Conservation (phyloP, 2,888 invertebrate genomes). For the Nomada goodeniana region DNA sequence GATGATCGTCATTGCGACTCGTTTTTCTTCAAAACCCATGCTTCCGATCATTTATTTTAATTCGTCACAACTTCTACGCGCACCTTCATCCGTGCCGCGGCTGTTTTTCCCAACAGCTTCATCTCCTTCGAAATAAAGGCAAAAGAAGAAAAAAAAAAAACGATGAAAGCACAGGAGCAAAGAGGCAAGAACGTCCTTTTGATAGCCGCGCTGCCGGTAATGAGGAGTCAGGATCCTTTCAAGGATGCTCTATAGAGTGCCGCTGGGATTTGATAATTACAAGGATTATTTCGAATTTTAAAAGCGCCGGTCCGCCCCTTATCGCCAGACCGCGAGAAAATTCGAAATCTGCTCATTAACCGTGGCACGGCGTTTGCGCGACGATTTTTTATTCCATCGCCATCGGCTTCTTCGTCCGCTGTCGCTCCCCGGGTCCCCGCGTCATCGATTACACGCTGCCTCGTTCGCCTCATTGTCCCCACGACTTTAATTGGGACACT, state of each 20-base stretch:
- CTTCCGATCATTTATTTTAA: constrained; percentile 20
- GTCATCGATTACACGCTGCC: constrained; percentile 64
- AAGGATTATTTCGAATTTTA: constrained; percentile 82
- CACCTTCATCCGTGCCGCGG: constrained; percentile 59
- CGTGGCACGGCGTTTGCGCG: constrained; percentile 58
- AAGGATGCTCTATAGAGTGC: constrained; percentile 77
- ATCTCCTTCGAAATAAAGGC: constrained; percentile 19
- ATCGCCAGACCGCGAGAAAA: constrained; percentile 83
- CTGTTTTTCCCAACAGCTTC: constrained; percentile 44
- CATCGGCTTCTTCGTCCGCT: neutral
- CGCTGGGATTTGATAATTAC: constrained; percentile 83
- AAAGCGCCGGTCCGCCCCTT: constrained; percentile 75
- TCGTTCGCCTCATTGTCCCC: constrained; percentile 65
- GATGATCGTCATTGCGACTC: neutral
- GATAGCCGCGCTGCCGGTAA: constrained; percentile 77
- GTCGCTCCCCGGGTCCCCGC: constrained; percentile 18
- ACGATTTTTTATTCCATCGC: neutral
- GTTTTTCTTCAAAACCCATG: neutral
- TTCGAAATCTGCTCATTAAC: constrained; percentile 82
- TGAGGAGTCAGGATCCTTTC: constrained; percentile 83
- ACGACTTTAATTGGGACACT: constrained; percentile 73
- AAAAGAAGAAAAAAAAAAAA: neutral
- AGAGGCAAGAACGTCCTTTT: constrained; percentile 74
- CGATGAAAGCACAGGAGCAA: constrained; percentile 26
- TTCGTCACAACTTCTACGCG: constrained; percentile 69